Evolutionary conservation across 2,113 vertebrate species (phyloP).

Genomic region (Stomatorhinus ivindoensis): DNA sequence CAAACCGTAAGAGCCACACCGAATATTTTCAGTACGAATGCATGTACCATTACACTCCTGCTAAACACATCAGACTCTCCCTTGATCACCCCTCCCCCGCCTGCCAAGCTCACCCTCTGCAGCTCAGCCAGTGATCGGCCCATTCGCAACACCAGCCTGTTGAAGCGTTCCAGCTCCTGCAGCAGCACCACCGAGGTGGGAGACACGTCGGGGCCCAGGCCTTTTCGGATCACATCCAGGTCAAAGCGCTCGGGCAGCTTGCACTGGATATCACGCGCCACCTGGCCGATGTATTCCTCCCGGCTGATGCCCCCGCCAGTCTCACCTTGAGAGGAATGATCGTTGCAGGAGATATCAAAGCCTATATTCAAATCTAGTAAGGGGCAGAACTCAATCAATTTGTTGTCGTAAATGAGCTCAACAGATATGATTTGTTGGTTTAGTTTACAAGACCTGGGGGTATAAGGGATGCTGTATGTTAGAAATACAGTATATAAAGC

Average conservation of each 20-base stretch:
- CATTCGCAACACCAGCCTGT: slow-evolving; percentile 75
- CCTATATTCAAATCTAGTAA: background rate
- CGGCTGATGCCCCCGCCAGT: slow-evolving; percentile 67
- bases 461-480: background rate
- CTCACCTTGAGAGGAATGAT: slow-evolving; percentile 61
- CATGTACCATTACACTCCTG: no score
- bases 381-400: no score
- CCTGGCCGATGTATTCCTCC: slow-evolving; percentile 78
- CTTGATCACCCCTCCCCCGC: background rate
- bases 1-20: no score
- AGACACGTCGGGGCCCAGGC: slow-evolving; percentile 55
- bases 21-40: no score
- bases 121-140: slow-evolving; percentile 71
- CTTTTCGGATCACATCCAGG: slow-evolving; percentile 70
- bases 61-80: background rate
- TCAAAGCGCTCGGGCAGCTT: slow-evolving; percentile 77
- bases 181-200: slow-evolving; percentile 83
- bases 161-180: slow-evolving; percentile 88
- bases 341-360: background rate
- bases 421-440: background rate
- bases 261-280: slow-evolving; percentile 81
- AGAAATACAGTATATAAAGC: no score
- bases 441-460: background rate
- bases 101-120: slow-evolving; percentile 60
- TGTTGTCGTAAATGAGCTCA: background rate